Evolutionary conservation across 2,888 invertebrate species (phyloP), one percentile per base, ranked within the genome.

Genomic region (Diarsia dahlii): DNA sequence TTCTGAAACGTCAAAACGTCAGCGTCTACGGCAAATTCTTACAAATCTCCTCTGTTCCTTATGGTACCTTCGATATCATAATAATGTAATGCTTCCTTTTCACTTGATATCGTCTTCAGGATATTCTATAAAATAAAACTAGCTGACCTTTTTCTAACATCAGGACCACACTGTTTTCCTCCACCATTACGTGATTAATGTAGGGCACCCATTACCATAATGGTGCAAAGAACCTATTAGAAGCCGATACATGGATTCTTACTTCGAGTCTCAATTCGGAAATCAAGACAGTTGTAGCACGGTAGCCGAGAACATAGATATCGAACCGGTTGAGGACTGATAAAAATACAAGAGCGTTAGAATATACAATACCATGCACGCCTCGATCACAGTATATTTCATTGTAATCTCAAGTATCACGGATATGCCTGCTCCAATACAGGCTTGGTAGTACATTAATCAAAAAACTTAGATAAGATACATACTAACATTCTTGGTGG

Each of bases 401-500:
- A 92, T 90, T 90, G 88, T 92, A 92, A 93, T 93, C 93, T 92
- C 77, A 83, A 82, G 74, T 82, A 91, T 91, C 90, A 84, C 80
- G 78, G 87, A 88, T 88, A 88, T 87, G 88, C 76, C 64, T 87
- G 88, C 80, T 74, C 89, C 68, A 82, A 50, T 80, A 80, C 75
- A 75, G 72, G 68, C 68, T 75, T 34, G 20, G 71, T 81, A 72
- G 73, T 73, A 87, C 93, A 95, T 94, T 92, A 94, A 95, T 95
- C 94, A 94, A 92, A 93, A 92, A 90, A 89, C 91, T 88, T 82
- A 81, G 86, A 87, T 85, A 87, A 89, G 93, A 94, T 92, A 93
- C 91, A 89, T 89, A 86, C 86, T 15, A 71, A 76, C 58, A 76
- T 76, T 74, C 78, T 84, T 69, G 62, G 81, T 84, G 71, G 73